Evolutionary conservation across 2,113 vertebrate genomes (phyloP).

Genomic region (Vulpes ferrilata): DNA sequence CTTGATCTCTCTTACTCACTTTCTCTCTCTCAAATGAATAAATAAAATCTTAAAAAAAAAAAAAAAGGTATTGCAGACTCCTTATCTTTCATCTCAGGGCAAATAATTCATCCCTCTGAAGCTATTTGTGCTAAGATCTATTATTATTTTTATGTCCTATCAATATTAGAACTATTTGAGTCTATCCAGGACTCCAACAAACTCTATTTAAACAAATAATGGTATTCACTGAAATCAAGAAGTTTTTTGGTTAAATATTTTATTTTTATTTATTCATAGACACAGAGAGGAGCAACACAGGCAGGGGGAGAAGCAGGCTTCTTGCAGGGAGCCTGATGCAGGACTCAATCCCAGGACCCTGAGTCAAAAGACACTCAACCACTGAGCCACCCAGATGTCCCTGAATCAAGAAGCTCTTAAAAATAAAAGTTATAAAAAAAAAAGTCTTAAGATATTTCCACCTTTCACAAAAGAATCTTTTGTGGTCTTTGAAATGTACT

Average conservation of each 20-base stretch:
- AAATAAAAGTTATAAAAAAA: background rate
- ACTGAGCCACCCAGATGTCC: too few relatives aligned
- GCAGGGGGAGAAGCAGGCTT: too few relatives aligned
- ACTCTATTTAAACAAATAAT: background rate
- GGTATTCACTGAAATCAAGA: background rate
- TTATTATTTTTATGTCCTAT: conserved; percentile 3
- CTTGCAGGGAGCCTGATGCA: too few relatives aligned
- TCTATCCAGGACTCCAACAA: background rate
- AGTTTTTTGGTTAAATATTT: background rate
- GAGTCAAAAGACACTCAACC: too few relatives aligned
- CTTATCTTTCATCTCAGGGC: background rate
- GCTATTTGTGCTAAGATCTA: background rate
- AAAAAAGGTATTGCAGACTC: background rate
- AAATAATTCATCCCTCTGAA: background rate
- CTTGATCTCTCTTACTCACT: too few relatives aligned
- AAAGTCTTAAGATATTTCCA: background rate
- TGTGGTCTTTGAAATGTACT: background rate
- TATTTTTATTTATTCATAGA: too few relatives aligned
- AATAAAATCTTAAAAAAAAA: too few relatives aligned
- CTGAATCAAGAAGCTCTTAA: background rate
- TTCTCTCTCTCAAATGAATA: too few relatives aligned
- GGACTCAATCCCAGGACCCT: too few relatives aligned
- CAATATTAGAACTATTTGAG: background rate
- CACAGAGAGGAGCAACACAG: too few relatives aligned
- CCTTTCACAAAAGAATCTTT: background rate